Evolutionary conservation across 1,140 invertebrate species (phyloP).

Genomic region (Bilobella aurantiaca): DNA sequence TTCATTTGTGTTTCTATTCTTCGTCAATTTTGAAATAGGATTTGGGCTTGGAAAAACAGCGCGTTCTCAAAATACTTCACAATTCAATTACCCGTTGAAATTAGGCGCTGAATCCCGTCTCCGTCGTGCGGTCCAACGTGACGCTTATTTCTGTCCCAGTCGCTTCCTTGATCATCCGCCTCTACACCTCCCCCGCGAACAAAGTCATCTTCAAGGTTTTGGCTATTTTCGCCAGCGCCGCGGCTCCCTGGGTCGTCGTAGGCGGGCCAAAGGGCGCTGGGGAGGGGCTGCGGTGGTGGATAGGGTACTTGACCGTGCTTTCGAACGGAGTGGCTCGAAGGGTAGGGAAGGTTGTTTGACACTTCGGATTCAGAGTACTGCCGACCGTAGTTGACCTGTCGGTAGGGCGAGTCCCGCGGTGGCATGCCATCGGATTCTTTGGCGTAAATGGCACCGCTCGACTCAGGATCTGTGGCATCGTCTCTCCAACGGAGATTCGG

Average conservation of each 20-base stretch:
- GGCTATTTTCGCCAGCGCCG: not conserved
- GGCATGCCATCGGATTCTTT: not conserved
- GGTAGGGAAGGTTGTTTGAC: constrained; percentile 32
- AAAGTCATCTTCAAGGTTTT: not conserved
- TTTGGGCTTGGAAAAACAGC: too few species aligned
- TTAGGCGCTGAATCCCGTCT: constrained; percentile 34
- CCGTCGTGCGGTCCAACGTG: constrained; percentile 34
- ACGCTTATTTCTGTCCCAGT: constrained; percentile 8
- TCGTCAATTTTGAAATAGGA: not conserved
- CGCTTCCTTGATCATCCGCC: not conserved
- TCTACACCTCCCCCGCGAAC: not conserved
- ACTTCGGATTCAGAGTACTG: constrained; percentile 20
- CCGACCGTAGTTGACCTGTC: not conserved
- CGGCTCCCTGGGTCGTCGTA: not conserved
- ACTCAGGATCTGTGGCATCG: not conserved
- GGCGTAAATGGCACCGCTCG: not conserved
- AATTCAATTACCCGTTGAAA: constrained; percentile 34
- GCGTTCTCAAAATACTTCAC: too few species aligned
- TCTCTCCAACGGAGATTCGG: constrained; percentile 33
- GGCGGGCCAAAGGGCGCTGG: not conserved
- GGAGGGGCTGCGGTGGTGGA: not conserved
- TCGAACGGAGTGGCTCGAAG: constrained; percentile 30
- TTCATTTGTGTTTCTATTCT: too few species aligned
- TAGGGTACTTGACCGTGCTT: constrained; percentile 27
- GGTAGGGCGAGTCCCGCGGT: constrained; percentile 24